Conservation (phyloP, 1,140 invertebrate genomes). For the Drosophila repleta region DNA sequence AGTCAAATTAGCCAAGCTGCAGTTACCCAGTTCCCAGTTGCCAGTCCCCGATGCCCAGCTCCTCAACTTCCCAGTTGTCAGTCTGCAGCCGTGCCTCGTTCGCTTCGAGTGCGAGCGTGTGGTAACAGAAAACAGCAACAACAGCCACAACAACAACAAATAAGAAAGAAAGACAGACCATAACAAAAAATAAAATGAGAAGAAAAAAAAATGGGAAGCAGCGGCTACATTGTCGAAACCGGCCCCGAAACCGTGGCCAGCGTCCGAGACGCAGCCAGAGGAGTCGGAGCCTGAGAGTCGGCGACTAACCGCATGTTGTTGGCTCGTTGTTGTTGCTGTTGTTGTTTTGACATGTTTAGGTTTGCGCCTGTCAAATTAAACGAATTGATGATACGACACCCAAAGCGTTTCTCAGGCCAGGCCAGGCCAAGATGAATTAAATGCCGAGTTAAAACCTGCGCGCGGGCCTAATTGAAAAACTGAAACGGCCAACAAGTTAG, state of each 20-base stretch:
- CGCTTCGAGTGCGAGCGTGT: constrained; percentile 22
- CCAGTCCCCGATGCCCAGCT: not conserved
- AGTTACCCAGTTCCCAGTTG: constrained; percentile 25
- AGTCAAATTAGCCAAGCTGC: constrained; percentile 74
- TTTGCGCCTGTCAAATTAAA: constrained; percentile 84
- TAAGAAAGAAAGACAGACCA: constrained; percentile 50
- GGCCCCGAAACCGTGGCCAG: constrained; percentile 22
- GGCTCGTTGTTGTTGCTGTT: constrained; percentile 52
- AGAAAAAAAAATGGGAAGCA: constrained; percentile 37
- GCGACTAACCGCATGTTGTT: constrained; percentile 68
- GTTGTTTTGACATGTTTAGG: constrained; percentile 84
- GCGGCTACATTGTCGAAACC: constrained; percentile 53
- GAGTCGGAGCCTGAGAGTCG: constrained; percentile 25
- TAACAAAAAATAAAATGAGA: constrained; percentile 8
- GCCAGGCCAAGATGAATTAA: constrained; percentile 77
- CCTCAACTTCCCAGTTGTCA: not conserved
- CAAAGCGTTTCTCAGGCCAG: constrained; percentile 83
- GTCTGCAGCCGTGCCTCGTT: constrained; percentile 3
- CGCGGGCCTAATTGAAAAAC: constrained; percentile 79
- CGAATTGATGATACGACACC: constrained; percentile 84
- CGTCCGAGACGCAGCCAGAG: constrained; percentile 8
- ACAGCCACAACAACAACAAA: constrained; percentile 18
- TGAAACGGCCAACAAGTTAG: constrained; percentile 71
- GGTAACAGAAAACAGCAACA: constrained; percentile 21
- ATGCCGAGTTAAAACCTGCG: constrained; percentile 76